phyloP scores from a whole-genome alignment of 2,797 vertebrate genomes.

The Schizopygopsis malacanthus region DNA sequence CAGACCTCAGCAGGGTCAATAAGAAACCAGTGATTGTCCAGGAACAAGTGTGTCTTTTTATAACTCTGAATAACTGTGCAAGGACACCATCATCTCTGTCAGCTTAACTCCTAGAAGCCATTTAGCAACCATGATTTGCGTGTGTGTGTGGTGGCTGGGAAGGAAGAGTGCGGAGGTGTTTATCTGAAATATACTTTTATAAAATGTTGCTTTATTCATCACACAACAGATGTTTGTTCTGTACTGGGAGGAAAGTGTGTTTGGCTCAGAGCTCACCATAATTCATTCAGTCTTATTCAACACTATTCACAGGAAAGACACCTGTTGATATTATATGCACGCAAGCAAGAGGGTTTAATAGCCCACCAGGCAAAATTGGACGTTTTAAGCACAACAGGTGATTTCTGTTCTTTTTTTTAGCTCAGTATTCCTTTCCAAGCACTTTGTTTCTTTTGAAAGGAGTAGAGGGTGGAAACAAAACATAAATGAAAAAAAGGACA shows the following conservation, averaged over 20 bases:
- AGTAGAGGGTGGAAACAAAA: conserved; percentile 14
- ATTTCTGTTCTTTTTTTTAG: conserved; percentile 14
- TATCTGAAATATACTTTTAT: not conserved
- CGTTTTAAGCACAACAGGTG: conserved; percentile 27
- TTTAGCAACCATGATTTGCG: conserved; percentile 33
- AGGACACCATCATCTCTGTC: conserved; percentile 16
- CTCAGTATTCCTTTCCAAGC: conserved; percentile 20
- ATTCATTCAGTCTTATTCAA: conserved; percentile 35
- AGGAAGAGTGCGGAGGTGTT: not conserved
- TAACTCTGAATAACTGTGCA: conserved; percentile 38
- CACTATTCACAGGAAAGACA: conserved; percentile 15
- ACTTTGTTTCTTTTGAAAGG: conserved; percentile 46
- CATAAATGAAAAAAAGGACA: conserved; percentile 26
- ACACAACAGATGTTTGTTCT: conserved; percentile 32
- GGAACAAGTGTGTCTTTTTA: conserved; percentile 41
- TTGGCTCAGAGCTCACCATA: conserved; percentile 7
- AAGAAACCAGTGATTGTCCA: conserved; percentile 16
- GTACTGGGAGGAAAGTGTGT: conserved; percentile 4
- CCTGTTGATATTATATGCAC: conserved; percentile 37
- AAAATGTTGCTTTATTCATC: conserved; percentile 23
- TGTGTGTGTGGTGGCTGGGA: not conserved
- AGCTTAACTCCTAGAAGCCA: conserved; percentile 46
- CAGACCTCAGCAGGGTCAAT: conserved; percentile 17
- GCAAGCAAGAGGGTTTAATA: conserved; percentile 30
- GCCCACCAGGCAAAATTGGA: conserved; percentile 27